Base-by-base conservation (phyloP, 2,797 vertebrate species). In the Microctenopoma stevenorrisi region DNA sequence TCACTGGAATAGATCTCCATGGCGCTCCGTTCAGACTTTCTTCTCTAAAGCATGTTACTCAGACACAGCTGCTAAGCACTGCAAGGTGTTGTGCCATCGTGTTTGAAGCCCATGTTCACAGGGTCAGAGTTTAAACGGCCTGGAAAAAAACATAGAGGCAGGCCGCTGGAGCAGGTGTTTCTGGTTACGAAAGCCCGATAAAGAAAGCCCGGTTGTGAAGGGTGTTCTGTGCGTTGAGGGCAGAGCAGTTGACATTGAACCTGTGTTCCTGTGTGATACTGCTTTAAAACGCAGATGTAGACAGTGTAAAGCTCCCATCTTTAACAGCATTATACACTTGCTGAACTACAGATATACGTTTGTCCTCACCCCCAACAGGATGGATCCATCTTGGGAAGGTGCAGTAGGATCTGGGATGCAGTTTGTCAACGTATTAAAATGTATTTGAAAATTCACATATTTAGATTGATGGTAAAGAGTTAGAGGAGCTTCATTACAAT, bases 101-200 rank as follows among this genome's bases (percentile, higher is more conserved):
- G 89, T 93, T 93, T 93, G 91, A 94, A 91, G 91, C 87, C 54
- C 46, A 58, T 88, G 81, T 86, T 83, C 78, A 65, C 82, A 40
- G 82, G 89, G 92, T 91, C 89, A 91, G 71, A 88, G 91, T 85
- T 85, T 84, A 91, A 91, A 87, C 59, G 78, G 75, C 85, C 83
- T 73, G 68, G 83, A 90, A 89, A 76, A 88, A 89, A 88, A 88
- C 68, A 78, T 43, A 65, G 58, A 74, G 82, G 75, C 79, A 83
- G 88, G 76, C 82, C 74, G 82, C 14, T 51, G 53, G 55, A 55
- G 82, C 92, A 94, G 90, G 83, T 94, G 93, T 92, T 89, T 82
- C 80, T 88, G 80, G 71, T 92, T 92, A 91, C 51, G 33, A 70
- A 68, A 82, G 59, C 52, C 63, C 64, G 58, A 64, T 75, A 81